Base-by-base conservation (phyloP, 2,113 vertebrate species). In the Natator depressus region DNA sequence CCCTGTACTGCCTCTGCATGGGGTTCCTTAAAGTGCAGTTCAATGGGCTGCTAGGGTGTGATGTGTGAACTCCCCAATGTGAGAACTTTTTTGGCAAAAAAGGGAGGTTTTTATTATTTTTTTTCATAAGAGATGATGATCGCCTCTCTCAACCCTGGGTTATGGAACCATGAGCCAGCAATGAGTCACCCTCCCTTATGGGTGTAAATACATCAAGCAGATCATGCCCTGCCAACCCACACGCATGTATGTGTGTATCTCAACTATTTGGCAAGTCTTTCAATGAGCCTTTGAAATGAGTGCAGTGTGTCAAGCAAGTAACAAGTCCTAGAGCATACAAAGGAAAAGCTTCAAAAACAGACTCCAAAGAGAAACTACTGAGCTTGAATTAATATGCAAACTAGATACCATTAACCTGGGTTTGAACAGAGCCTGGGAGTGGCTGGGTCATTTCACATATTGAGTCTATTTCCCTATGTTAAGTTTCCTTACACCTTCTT, bases 101-200 rank as follows among this genome's bases (percentile, higher is more conserved):
- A 57, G 22, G 4, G 85, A 4, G 53, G 4, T 4, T 0, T 1
- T 25, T 25, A 5, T 62, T 27, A 12, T 13, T 31, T 62, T 62
- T 93, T 35, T 59, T 31, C 31, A 54, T 25, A 75, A 75, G 6
- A 35, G 0, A 0, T 8, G 17, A 42, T 72, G 89, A 75, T 31
- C 50, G 42, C 2, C 6, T 6, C 11, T 89, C 20, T 0, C 0
- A 47, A 29, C 25, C 53, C 50, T 51, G 47, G 0, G 1, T 25
- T 92, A 65, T 51, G 80, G 79, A 59, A n/a, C 4, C 16, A 1
- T 22, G 85, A 50, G 14, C 3, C 54, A 4, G 10, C 5, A 87
- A 85, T 55, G 2, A 0, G 1, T 17, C 24, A 8, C 11, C 14
- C 3, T 78, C 22, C 51, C 29, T 8, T 7, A 53, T 3, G 1